A percentile compares a stretch with the other conserved stretches of the same genome.
These are phyloP conservation scores for Porites cylindrica DNA, from an alignment of 92 coral and sea anemone species.

Conservation along the genomic window DNA sequence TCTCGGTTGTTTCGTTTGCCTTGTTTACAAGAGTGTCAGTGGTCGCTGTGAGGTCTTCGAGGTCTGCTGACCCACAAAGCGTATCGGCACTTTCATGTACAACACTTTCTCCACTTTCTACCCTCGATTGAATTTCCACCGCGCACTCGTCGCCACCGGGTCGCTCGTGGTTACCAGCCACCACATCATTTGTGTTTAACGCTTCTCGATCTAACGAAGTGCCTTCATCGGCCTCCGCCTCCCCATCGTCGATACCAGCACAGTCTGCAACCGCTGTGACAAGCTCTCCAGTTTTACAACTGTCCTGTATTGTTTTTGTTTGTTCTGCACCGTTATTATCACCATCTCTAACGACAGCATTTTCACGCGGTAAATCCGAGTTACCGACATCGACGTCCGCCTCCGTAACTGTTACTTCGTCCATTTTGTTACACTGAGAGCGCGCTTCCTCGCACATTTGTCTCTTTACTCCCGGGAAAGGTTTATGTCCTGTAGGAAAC, in stretches of 20 bases:
- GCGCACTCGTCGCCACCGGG: not conserved
- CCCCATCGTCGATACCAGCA: not conserved
- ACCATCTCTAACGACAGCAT: not conserved
- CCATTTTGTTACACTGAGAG: not conserved
- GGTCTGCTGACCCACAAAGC: not conserved
- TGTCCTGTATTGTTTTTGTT: not conserved
- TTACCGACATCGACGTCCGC: not conserved
- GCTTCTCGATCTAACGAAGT: slow-evolving; percentile 14
- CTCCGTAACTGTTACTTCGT: not conserved
- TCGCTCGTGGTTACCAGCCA: not conserved
- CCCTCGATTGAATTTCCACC: not conserved
- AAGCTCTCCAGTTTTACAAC: not conserved
- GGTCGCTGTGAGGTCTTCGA: not conserved
- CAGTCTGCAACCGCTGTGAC: not conserved
- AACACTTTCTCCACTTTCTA: slow-evolving; percentile 12
- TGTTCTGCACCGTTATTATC: not conserved
- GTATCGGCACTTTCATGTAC: not conserved
- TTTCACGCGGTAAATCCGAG: not conserved
- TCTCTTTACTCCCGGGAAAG: not conserved
- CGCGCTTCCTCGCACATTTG: slow-evolving; percentile 6
- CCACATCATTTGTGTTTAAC: not conserved
- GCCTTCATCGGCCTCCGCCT: not conserved
- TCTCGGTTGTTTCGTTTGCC: slow-evolving; percentile 14
- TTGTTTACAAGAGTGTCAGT: not conserved
- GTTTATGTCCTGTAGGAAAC: not conserved